Conservation (phyloP, 2,888 invertebrate genomes). For the Pelosia muscerda region DNA sequence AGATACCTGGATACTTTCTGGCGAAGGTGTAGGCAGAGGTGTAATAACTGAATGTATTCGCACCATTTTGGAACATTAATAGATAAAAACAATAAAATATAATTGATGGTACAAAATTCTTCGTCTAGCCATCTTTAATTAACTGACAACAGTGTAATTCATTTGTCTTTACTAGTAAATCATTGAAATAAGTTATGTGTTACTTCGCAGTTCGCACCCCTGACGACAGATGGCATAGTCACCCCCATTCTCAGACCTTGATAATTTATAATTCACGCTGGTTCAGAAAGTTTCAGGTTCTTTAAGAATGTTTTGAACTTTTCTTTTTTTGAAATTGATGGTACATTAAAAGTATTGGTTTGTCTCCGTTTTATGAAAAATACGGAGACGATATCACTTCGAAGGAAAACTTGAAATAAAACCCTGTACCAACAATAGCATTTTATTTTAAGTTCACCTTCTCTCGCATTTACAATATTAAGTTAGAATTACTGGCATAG, state of each 20-base stretch:
- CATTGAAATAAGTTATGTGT: neutral
- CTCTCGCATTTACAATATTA: no score
- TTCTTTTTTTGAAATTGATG: neutral
- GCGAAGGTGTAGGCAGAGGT: no score
- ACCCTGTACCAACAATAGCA: no score
- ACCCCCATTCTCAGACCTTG: constrained; percentile 21
- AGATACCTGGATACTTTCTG: no score
- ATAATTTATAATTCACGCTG: constrained; percentile 32
- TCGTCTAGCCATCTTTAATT: neutral
- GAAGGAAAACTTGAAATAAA: no score
- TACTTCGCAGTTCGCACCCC: constrained; percentile 10
- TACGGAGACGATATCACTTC: no score
- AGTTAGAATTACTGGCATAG: no score
- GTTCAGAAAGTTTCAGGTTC: neutral
- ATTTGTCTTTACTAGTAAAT: neutral
- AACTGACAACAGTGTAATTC: neutral
- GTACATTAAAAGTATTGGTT: constrained; percentile 8
- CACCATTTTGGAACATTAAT: no score
- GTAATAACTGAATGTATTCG: no score
- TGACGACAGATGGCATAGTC: constrained; percentile 34
- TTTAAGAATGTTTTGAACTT: neutral
- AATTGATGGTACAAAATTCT: neutral
- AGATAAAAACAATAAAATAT: neutral
- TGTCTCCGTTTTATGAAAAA: neutral
- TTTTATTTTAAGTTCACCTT: no score